Evolutionary conservation across 1,140 invertebrate genomes (phyloP).

Genomic region (Drosophila orosa): DNA sequence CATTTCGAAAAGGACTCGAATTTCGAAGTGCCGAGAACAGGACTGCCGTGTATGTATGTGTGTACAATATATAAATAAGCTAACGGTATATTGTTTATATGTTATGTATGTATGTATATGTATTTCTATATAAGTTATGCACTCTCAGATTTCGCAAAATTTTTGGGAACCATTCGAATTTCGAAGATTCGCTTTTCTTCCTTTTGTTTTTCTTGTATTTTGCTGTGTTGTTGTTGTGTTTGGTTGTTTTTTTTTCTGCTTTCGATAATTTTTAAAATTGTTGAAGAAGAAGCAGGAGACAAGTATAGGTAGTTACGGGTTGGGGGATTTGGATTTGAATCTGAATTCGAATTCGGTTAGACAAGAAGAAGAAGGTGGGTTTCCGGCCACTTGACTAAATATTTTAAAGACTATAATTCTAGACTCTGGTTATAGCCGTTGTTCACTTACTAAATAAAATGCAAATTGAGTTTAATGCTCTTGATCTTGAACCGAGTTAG

Average conservation of each 20-base stretch:
- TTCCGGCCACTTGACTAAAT: constrained; percentile 65
- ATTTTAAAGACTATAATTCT: constrained; percentile 61
- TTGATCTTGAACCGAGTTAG: constrained; percentile 20
- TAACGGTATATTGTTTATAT: constrained; percentile 78
- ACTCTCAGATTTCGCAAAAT: constrained; percentile 58
- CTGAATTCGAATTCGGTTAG: constrained; percentile 6
- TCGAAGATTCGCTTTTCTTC: constrained; percentile 16
- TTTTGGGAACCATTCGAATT: constrained; percentile 29
- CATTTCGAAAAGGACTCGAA: background rate
- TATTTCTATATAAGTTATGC: constrained; percentile 56
- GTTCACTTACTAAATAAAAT: constrained; percentile 75
- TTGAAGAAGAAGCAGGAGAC: constrained; percentile 16
- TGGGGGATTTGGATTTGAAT: background rate
- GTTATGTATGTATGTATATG: constrained; percentile 61
- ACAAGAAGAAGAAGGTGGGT: constrained; percentile 19
- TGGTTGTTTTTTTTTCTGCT: constrained; percentile 8
- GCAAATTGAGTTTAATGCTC: constrained; percentile 66
- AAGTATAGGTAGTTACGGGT: constrained; percentile 9
- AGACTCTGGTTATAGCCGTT: constrained; percentile 55
- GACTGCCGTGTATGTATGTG: constrained; percentile 43
- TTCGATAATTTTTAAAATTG: constrained; percentile 16
- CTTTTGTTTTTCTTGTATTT: background rate
- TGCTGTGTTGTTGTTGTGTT: constrained; percentile 8
- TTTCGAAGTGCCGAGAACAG: constrained; percentile 25
- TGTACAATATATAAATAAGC: constrained; percentile 79